Conservation (phyloP, 2,888 invertebrate genomes). For the Zonitis immaculata region DNA sequence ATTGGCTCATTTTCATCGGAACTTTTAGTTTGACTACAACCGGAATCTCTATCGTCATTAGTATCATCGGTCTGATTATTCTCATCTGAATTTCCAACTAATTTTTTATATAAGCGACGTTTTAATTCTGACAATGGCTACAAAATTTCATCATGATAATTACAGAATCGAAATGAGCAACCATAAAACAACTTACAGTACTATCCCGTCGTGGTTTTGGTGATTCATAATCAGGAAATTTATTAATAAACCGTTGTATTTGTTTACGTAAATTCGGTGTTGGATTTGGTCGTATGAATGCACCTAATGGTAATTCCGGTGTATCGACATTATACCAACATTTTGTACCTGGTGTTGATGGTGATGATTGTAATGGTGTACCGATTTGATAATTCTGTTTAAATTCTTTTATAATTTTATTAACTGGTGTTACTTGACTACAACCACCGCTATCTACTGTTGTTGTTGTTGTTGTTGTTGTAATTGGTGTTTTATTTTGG, state of each 20-base stretch:
- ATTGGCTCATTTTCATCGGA: neutral
- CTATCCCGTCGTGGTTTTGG: slow-evolving; percentile 40
- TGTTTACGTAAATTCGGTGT: slow-evolving; percentile 52
- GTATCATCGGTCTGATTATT: slow-evolving; percentile 3
- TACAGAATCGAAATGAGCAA: too few species aligned
- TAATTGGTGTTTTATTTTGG: slow-evolving; percentile 4
- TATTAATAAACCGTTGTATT: slow-evolving; percentile 50
- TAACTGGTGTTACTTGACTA: slow-evolving; percentile 43
- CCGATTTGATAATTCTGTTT: slow-evolving; percentile 33
- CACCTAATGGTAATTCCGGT: slow-evolving; percentile 56
- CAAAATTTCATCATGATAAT: too few species aligned
- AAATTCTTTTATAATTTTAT: slow-evolving; percentile 42
- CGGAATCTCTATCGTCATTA: neutral
- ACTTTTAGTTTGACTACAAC: neutral
- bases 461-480: slow-evolving; percentile 11
- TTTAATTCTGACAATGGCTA: slow-evolving; percentile 57
- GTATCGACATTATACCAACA: slow-evolving; percentile 47
- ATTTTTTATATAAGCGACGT: slow-evolving; percentile 48
- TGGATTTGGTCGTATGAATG: slow-evolving; percentile 50
- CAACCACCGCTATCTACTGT: slow-evolving; percentile 11
- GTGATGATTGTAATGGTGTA: slow-evolving; percentile 25
- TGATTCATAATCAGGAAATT: slow-evolving; percentile 48
- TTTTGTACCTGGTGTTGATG: slow-evolving; percentile 28
- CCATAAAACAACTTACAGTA: slow-evolving; percentile 45
- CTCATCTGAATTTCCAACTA: slow-evolving; percentile 19